Evolutionary conservation across 2,113 vertebrate species (phyloP).

Genomic region (Plecturocebus donacophilus): DNA sequence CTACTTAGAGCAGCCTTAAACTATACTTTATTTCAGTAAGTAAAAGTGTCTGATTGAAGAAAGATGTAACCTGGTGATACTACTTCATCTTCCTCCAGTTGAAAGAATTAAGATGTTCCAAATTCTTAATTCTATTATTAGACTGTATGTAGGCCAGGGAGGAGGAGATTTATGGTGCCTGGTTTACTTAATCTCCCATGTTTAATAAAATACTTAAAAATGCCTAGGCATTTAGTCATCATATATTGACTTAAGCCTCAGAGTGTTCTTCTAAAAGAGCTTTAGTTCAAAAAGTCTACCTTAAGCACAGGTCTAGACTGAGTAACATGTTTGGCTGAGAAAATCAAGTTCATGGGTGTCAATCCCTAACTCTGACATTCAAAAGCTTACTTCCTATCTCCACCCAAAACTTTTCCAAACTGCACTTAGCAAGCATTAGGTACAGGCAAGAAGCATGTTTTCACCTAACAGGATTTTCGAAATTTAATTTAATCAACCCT

Average conservation of each 20-base stretch:
- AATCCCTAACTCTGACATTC: conserved; percentile 47
- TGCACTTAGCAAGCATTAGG: neutral
- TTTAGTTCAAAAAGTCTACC: conserved; percentile 46
- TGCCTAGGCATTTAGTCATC: conserved; percentile 58
- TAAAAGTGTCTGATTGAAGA: neutral
- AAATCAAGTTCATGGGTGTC: conserved; percentile 45
- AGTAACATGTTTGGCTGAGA: conserved; percentile 57
- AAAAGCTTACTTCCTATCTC: conserved; percentile 41
- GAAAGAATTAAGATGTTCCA: conserved; percentile 78
- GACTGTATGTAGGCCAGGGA: conserved; percentile 33
- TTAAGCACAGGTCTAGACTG: conserved; percentile 74
- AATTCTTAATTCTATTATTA: conserved; percentile 76
- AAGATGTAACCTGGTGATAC: conserved; percentile 32
- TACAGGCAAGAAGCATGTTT: fast-evolving
- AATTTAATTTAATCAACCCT: neutral
- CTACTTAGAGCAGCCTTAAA: neutral
- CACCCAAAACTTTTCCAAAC: neutral
- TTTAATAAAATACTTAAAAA: conserved; percentile 78
- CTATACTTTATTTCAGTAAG: neutral
- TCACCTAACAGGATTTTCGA: neutral
- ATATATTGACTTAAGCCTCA: conserved; percentile 61
- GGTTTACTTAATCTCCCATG: conserved; percentile 75
- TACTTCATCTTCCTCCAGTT: conserved; percentile 74
- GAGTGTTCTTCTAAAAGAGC: conserved; percentile 53
- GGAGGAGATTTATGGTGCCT: conserved; percentile 63